Percentiles rank a stretch among this genome's conserved stretches.
Evolutionary conservation across 2,888 invertebrate species (phyloP).

Genomic region (Noctua fimbriata): DNA sequence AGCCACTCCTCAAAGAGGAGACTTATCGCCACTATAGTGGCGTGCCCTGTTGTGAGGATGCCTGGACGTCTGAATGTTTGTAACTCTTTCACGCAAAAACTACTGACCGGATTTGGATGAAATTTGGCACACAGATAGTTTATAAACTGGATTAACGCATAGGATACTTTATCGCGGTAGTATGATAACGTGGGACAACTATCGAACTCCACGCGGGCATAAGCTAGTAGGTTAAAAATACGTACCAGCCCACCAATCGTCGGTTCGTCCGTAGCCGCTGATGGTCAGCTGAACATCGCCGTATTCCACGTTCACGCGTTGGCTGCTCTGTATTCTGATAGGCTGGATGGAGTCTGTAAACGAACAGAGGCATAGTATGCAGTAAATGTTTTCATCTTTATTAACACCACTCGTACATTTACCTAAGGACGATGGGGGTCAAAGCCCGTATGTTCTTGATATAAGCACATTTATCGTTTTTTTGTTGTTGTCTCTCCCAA

Average conservation of each 20-base stretch:
- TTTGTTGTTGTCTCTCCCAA: background rate
- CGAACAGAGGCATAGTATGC: background rate
- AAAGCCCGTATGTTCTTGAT: background rate
- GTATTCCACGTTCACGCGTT: constrained; percentile 46
- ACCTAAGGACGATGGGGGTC: background rate
- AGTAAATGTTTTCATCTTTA: background rate
- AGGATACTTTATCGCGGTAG: no score
- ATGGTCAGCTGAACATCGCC: constrained; percentile 28
- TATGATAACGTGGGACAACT: no score
- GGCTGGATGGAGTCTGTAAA: constrained; percentile 56
- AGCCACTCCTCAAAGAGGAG: no score
- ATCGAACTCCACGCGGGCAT: no score
- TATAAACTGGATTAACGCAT: no score
- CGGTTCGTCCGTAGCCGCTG: constrained; percentile 55
- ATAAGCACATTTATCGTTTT: background rate
- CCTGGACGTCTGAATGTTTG: no score
- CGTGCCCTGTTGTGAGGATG: no score
- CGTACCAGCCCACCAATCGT: constrained; percentile 61
- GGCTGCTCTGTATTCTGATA: constrained; percentile 61
- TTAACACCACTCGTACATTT: background rate
- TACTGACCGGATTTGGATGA: no score
- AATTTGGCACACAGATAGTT: no score
- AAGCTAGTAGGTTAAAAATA: background rate
- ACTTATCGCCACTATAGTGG: no score
- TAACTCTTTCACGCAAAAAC: no score